Evolutionary conservation across 2,888 invertebrate genomes (phyloP).

Genomic region (Sepiola atlantica): DNA sequence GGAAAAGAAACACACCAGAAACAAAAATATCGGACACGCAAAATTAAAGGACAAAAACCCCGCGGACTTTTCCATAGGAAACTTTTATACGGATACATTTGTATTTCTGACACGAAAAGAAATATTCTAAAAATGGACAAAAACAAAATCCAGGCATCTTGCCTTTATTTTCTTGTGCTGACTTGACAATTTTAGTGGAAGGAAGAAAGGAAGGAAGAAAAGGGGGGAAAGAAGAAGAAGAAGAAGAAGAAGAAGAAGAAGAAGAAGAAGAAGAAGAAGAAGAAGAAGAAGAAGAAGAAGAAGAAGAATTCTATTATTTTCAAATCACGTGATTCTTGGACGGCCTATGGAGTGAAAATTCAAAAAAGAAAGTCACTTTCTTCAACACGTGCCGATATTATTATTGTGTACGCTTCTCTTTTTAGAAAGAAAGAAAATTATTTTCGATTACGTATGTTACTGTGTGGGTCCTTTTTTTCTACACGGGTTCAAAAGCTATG

Average conservation of each 20-base stretch:
- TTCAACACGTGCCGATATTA: neutral
- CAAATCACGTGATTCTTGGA: neutral
- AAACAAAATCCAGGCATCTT: neutral
- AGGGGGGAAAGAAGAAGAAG: too few species aligned
- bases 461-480: neutral
- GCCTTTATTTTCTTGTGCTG: neutral
- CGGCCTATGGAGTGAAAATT: neutral
- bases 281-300: too few species aligned
- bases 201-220: neutral
- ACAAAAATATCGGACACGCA: neutral
- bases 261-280: too few species aligned
- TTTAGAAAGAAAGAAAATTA: neutral
- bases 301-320: neutral
- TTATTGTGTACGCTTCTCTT: neutral
- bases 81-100: neutral
- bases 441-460: neutral
- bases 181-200: neutral
- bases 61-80: neutral
- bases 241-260: too few species aligned
- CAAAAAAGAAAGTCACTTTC: neutral
- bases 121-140: neutral
- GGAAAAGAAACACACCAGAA: neutral
- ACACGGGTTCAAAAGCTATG: neutral
- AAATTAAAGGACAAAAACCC: neutral
- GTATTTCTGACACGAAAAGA: neutral